phyloP scores from a whole-genome alignment of 2,797 vertebrate species.

The Mus minutoides region DNA sequence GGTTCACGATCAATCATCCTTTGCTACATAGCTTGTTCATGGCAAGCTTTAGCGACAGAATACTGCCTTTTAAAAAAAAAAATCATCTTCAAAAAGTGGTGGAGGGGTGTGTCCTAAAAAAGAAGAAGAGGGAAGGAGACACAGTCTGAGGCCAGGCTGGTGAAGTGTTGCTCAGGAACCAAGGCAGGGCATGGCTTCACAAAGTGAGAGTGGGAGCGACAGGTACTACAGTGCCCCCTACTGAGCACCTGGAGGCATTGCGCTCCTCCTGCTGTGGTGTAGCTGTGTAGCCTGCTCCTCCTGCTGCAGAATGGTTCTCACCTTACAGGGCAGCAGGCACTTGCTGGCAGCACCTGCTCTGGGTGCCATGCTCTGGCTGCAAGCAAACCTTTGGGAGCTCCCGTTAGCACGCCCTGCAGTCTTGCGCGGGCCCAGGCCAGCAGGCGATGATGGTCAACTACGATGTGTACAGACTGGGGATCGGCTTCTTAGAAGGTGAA shows the following conservation, averaged over 20 bases:
- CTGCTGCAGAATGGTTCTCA: neutral
- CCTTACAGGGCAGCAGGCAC: fast-evolving
- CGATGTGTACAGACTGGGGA: neutral
- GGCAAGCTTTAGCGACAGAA: neutral
- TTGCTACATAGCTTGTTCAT: neutral
- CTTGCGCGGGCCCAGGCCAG: fast-evolving
- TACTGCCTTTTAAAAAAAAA: neutral
- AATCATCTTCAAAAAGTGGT: no score
- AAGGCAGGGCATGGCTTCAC: no score
- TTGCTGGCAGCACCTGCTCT: neutral
- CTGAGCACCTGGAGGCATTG: neutral
- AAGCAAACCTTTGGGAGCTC: neutral
- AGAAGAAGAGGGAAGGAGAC: neutral
- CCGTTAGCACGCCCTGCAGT: fast-evolving
- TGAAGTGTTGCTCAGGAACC: neutral
- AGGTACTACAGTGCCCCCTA: neutral
- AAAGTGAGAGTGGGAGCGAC: no score
- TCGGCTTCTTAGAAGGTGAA: neutral
- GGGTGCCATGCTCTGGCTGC: neutral
- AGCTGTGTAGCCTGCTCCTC: neutral
- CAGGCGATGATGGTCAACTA: neutral
- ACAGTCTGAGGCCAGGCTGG: neutral
- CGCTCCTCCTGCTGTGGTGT: neutral
- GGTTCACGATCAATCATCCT: neutral
- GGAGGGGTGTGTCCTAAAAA: no score